A percentile compares a stretch with the other conserved stretches of the same genome.
Evolutionary conservation across 2,113 vertebrate genomes (phyloP).

Genomic region (Rhinogobius similis): DNA sequence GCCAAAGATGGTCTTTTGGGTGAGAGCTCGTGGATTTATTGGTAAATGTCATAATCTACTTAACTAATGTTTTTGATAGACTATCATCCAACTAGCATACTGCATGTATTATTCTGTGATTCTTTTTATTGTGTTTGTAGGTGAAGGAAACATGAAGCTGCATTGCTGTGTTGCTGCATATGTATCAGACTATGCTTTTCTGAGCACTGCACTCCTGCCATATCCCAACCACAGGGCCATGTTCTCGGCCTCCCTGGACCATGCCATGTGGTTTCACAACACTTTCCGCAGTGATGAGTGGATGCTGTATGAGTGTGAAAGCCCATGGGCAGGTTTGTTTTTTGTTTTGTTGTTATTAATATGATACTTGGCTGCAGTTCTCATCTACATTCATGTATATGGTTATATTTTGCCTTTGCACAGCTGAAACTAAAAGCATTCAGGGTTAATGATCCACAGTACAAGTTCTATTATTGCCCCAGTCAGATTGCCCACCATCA

Average conservation of each 20-base stretch:
- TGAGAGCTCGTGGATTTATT: conserved; percentile 87
- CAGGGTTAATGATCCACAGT: too few relatives aligned
- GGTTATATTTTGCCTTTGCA: background rate
- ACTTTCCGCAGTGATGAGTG: conserved; percentile 92
- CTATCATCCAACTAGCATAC: background rate
- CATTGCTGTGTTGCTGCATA: conserved; percentile 96
- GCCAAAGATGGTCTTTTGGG: conserved; percentile 90
- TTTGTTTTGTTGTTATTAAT: background rate
- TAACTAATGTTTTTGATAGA: background rate
- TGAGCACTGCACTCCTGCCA: conserved; percentile 84
- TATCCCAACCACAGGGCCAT: conserved; percentile 66
- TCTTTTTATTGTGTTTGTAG: conserved; percentile 44
- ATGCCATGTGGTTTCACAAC: conserved; percentile 96
- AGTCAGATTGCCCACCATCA: too few relatives aligned
- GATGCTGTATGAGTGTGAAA: conserved; percentile 96
- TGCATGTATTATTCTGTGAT: background rate
- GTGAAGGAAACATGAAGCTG: conserved; percentile 89
- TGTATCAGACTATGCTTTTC: conserved; percentile 89
- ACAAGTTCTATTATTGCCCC: too few relatives aligned
- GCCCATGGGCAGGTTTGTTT: conserved; percentile 91
- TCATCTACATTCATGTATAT: too few relatives aligned
- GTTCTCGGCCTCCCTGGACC: conserved; percentile 89
- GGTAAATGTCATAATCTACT: conserved; percentile 75
- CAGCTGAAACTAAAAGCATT: background rate
- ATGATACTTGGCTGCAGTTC: background rate